These are phyloP conservation scores for Myotis planiceps DNA, from an alignment of 2,797 vertebrate genomes.

Conservation along the genomic window DNA sequence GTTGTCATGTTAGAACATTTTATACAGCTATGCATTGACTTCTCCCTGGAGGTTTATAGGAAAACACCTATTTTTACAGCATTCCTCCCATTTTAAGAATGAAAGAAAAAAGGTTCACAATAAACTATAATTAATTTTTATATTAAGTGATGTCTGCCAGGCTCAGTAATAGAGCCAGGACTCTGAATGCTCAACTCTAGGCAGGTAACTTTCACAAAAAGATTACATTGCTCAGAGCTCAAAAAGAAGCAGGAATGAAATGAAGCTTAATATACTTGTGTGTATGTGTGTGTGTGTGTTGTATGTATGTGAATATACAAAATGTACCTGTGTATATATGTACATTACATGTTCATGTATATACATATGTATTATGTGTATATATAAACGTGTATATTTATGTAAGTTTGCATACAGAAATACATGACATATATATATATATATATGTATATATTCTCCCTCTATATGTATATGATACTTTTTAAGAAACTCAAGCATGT, in stretches of 20 bases:
- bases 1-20: neutral
- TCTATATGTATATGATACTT: neutral
- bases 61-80: neutral
- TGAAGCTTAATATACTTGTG: conserved; percentile 29
- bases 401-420: neutral
- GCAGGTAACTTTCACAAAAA: conserved; percentile 36
- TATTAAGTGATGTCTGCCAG: neutral
- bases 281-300: neutral
- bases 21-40: neutral
- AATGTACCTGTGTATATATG: neutral
- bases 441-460: neutral
- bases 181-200: conserved; percentile 1
- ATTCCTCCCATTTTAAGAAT: conserved; percentile 19
- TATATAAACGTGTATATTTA: neutral
- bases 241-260: conserved; percentile 36
- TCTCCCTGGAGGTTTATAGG: neutral
- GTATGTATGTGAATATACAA: neutral
- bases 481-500: conserved; percentile 38
- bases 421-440: neutral
- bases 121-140: conserved; percentile 38
- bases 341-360: neutral
- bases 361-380: neutral
- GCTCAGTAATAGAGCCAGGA: neutral
- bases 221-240: conserved; percentile 18
- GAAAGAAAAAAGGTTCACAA: neutral